Evolutionary conservation across 2,888 invertebrate species (phyloP), one percentile per base, ranked within the genome.

Genomic region (Pachydiplax longipennis): DNA sequence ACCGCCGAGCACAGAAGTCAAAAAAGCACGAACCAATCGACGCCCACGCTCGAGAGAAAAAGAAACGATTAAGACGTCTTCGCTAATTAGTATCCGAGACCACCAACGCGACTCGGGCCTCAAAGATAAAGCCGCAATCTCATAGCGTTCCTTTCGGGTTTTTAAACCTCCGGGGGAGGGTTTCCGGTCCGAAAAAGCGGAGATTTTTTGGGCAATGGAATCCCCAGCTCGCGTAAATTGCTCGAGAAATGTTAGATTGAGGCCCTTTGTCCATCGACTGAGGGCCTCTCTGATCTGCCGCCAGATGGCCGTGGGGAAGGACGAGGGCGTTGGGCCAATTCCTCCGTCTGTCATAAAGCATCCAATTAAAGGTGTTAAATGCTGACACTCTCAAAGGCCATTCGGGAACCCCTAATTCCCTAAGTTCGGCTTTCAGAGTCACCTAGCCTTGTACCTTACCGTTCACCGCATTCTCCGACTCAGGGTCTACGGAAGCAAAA

Each of bases 361-460:
- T 80, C 90, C 90, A 90, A 90, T 90, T 90, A 90, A 90, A 90
- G 90, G 90, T 90, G 90, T 61, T 90, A 90, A 90, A 90, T 90
- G 90, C 90, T 61, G 87, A 58, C 61, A 37, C 87, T 37, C 35
- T 37, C 61, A 87, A 61, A 37, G 87, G 61, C 73, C 31, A 25
- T 65, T 40, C 61, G 40, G 18, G 25, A 73, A 73, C 13, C 73
- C 73, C 73, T 25, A 73, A 73, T 73, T 25, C 31, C n/a, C n/a
- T 25, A 25, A 25, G 12, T 53, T 18, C 53, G 53, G 10, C 48
- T 48, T 37, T 37, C 3, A 44, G 44, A 44, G 65, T 31, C 73
- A 13, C 73, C 73, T 15, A 18, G 2, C 53, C 73, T 25, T 25
- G 73, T 31, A 25, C 73, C 73, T 73, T 73, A 25, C 73, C 73